Conservation (phyloP, 1,140 invertebrate genomes). For the Cheumatopsyche charites region DNA sequence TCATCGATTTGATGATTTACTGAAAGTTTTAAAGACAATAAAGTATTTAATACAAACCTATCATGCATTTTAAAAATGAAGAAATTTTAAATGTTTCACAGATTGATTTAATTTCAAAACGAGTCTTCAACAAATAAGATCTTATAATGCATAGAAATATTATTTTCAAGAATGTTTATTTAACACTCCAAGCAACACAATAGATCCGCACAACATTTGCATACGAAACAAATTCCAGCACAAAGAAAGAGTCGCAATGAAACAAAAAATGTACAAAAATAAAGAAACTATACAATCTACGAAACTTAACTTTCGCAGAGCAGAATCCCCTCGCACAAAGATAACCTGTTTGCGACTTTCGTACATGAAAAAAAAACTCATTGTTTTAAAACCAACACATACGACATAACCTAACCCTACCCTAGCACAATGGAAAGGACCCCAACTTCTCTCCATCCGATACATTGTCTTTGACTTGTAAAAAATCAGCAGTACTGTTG, state of each 20-base stretch:
- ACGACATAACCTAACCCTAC: constrained; percentile 28
- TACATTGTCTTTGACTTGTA: constrained; percentile 41
- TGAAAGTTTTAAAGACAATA: too few relatives aligned
- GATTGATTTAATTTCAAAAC: too few relatives aligned
- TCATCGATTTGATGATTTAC: too few relatives aligned
- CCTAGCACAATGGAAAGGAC: neutral
- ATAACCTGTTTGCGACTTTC: constrained; percentile 46
- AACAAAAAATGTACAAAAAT: constrained; percentile 29
- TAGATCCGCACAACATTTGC: neutral
- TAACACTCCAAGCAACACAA: too few relatives aligned
- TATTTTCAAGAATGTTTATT: too few relatives aligned
- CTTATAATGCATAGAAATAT: too few relatives aligned
- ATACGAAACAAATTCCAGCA: constrained; percentile 34
- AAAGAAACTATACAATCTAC: neutral
- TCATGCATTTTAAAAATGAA: too few relatives aligned
- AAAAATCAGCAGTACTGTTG: constrained; percentile 8
- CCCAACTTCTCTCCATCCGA: constrained; percentile 34
- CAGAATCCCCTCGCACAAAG: constrained; percentile 13
- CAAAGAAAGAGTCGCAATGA: constrained; percentile 15
- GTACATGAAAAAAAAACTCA: constrained; percentile 31
- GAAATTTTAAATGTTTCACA: too few relatives aligned
- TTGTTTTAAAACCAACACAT: constrained; percentile 40
- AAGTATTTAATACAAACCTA: too few relatives aligned
- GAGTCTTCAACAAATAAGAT: too few relatives aligned
- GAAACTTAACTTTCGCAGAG: neutral